Evolutionary conservation across 2,797 vertebrate species (phyloP).

Genomic region (Sciurus vulgaris): DNA sequence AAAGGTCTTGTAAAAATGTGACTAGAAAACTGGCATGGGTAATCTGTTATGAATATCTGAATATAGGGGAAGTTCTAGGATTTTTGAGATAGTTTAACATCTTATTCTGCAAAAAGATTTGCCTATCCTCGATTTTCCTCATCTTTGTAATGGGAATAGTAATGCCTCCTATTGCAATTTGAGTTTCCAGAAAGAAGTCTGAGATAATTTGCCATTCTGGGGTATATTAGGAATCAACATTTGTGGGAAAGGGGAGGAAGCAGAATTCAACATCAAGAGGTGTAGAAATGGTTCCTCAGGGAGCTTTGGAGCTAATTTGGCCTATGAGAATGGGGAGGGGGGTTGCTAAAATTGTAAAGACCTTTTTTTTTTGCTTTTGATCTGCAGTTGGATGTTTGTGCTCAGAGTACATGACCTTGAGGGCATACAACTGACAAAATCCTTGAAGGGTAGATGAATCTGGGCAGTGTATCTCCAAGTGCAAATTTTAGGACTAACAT

Average conservation of each 20-base stretch:
- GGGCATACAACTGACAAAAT: neutral
- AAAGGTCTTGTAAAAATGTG: neutral
- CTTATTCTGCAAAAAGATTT: neutral
- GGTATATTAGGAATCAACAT: neutral
- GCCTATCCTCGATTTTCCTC: slow-evolving; percentile 15
- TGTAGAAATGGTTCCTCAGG: neutral
- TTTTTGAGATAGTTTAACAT: neutral
- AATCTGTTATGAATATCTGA: neutral
- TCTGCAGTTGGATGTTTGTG: neutral
- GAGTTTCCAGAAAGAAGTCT: slow-evolving; percentile 1
- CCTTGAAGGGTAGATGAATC: neutral
- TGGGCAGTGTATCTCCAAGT: neutral
- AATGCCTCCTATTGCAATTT: neutral
- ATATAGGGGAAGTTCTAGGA: neutral
- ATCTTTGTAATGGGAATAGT: neutral
- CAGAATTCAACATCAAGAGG: neutral
- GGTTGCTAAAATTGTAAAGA: neutral
- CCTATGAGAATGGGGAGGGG: neutral
- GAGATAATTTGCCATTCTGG: neutral
- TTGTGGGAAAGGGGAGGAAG: neutral
- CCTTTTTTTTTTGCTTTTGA: slow-evolving; percentile 40
- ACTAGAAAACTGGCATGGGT: neutral
- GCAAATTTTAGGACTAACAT: neutral
- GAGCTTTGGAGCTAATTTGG: neutral
- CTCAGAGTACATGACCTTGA: neutral